These are phyloP conservation scores for Platorchestia sp. DNA, from an alignment of 1,140 invertebrate species.

Conservation along the genomic window DNA sequence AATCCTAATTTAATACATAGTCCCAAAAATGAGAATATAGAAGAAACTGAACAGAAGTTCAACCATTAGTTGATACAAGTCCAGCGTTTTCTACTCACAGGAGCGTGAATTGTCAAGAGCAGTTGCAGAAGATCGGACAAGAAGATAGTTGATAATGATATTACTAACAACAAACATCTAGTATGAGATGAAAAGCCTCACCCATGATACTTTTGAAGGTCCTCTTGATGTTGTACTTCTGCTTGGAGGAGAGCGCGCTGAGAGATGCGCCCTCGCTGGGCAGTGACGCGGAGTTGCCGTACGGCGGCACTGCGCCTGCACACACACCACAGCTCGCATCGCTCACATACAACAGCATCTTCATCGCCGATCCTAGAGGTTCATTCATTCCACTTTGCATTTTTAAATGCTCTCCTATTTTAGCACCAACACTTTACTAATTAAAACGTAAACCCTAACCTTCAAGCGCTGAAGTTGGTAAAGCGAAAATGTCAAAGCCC, in stretches of 20 bases:
- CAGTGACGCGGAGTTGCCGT: not conserved
- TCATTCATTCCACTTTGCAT: not conserved
- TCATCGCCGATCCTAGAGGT: not conserved
- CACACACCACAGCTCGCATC: not conserved
- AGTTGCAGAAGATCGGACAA: no score
- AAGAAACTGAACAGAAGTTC: no score
- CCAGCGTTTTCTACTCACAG: no score
- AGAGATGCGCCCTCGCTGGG: not conserved
- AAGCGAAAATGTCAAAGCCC: not conserved
- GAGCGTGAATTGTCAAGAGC: no score
- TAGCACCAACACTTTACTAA: not conserved
- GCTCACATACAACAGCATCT: not conserved
- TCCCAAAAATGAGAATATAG: no score
- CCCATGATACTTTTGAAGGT: slow-evolving; percentile 36
- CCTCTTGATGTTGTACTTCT: slow-evolving; percentile 37
- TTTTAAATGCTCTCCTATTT: not conserved
- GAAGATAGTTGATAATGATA: not conserved
- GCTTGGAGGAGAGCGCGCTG: not conserved
- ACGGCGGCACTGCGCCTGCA: not conserved
- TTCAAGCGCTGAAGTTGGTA: not conserved
- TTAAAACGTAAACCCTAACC: not conserved
- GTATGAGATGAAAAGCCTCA: not conserved
- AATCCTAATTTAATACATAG: no score
- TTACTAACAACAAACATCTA: not conserved
- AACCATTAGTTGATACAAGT: no score